Percentiles rank a stretch among this genome's conserved stretches.
These are phyloP conservation scores for Leucoraja ocellata DNA, from an alignment of 2,797 vertebrate species.

Conservation along the genomic window DNA sequence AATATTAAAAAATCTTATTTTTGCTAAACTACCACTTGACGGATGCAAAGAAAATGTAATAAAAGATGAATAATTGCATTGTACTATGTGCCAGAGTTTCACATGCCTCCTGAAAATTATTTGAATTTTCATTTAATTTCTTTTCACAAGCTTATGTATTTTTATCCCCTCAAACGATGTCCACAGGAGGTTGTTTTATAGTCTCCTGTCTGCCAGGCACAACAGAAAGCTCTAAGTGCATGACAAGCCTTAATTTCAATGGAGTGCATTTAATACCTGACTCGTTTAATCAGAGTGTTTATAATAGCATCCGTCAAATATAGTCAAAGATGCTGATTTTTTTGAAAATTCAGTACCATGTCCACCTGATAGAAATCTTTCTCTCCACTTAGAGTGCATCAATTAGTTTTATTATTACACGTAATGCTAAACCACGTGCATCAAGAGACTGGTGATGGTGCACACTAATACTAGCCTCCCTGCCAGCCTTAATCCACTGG, in stretches of 20 bases:
- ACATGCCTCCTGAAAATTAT: not conserved
- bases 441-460: no score
- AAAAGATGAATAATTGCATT: not conserved
- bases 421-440: not conserved
- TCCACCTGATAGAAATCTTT: not conserved
- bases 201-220: not conserved
- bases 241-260: not conserved
- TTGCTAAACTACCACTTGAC: not conserved
- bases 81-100: not conserved
- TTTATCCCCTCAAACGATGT: not conserved
- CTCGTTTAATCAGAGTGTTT: slow-evolving; percentile 10
- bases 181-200: not conserved
- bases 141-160: not conserved
- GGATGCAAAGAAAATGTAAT: not conserved
- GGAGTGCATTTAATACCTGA: not conserved
- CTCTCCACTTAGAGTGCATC: not conserved
- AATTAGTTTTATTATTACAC: not conserved
- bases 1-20: no score
- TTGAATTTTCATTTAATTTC: not conserved
- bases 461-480: no score
- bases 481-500: no score
- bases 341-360: not conserved
- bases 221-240: not conserved
- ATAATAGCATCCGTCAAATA: not conserved
- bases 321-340: slow-evolving; percentile 6